phyloP scores from a whole-genome alignment of 2,888 invertebrate species.

The Himalopsyche japonica region DNA sequence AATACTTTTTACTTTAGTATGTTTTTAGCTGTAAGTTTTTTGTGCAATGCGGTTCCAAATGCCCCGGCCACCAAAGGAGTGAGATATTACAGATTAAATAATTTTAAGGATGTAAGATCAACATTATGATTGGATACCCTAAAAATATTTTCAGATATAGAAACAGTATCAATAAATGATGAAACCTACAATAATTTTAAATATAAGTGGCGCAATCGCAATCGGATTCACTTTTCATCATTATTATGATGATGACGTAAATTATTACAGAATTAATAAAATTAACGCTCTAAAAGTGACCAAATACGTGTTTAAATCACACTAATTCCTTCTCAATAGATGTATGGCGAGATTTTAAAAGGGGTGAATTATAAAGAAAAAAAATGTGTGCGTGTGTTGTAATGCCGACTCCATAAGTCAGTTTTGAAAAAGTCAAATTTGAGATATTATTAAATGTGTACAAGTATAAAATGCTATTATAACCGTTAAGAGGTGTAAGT shows the following conservation, averaged over 20 bases:
- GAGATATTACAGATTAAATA: no score
- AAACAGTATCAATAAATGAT: no score
- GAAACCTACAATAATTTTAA: no score
- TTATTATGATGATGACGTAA: not conserved
- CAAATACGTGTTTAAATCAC: not conserved
- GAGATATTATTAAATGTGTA: conserved; percentile 21
- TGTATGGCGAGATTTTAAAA: conserved; percentile 2
- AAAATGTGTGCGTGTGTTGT: not conserved
- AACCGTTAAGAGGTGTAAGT: conserved; percentile 17
- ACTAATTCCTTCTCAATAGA: not conserved
- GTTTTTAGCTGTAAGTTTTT: no score
- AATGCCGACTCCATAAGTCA: conserved; percentile 17
- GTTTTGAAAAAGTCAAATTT: conserved; percentile 28
- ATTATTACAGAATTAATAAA: not conserved
- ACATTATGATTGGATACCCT: no score
- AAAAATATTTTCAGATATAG: no score
- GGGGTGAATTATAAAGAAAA: conserved; percentile 8
- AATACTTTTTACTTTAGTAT: no score
- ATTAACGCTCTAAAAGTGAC: not conserved
- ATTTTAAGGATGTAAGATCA: no score
- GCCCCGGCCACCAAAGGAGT: no score
- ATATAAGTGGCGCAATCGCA: not conserved
- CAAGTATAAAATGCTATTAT: conserved; percentile 16
- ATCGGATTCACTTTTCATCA: not conserved
- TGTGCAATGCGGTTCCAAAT: no score